Evolutionary conservation across 2,888 invertebrate genomes (phyloP), one percentile per base, ranked within the genome.

Genomic region (Noctua janthina): DNA sequence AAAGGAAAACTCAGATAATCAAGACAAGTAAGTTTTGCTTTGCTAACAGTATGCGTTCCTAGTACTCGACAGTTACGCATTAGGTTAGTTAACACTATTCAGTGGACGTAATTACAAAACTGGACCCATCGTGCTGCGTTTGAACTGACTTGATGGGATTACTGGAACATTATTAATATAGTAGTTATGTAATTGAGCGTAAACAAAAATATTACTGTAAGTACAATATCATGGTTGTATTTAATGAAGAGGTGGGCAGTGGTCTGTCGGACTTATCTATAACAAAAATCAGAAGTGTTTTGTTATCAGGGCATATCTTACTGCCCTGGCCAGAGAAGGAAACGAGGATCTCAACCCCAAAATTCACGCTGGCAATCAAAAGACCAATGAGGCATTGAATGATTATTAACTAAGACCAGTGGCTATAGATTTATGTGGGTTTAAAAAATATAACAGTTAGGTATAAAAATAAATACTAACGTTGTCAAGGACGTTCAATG

Each of bases 61-160:
- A 86, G 91, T 91, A 91, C 64, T 69, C 29, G 78, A 85, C 76
- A 83, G 88, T 89, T 91, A 86, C 90, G 87, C 89, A 86, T 89
- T 87, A 82, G 85, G 87, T 92, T 91, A 89, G 90, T 91, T 91
- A 91, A 92, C 90, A 86, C 89, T 87, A 87, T 88, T 90, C 91
- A 89, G 76, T 89, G 79, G 87, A 90, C 89, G 84, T 92, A 92
- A 92, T 92, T 92, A 90, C 86, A 87, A 88, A 90, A 91, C 91
- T 90, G 82, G 91, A 86, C 85, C 82, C 87, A 86, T 86, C 85
- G 82, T 90, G 92, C 91, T 83, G 29, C 86, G 90, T 92, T 92
- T 88, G 80, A 69, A 87, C 72, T 78, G 20, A 68, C 77, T 81
- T 51, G 78, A 46, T 70, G 11, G 35, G 2, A 68, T 76, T 78